Conservation (phyloP, 2,888 invertebrate species). For the Mylabris sibirica region DNA sequence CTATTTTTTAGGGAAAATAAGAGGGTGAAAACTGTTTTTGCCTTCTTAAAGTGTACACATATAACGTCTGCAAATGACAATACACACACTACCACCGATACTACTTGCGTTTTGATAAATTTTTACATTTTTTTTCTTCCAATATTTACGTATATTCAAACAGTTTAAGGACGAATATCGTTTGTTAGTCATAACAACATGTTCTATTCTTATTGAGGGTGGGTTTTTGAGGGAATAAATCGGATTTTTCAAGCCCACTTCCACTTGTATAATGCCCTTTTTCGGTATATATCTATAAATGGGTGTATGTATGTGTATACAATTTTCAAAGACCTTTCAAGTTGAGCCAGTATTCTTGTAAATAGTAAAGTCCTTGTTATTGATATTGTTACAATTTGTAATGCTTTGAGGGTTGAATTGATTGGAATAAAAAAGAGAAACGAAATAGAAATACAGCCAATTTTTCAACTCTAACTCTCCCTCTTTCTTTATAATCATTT, state of each 20-base stretch:
- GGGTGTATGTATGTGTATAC: constrained; percentile 39
- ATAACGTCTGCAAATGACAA: constrained; percentile 35
- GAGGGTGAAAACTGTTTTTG: not conserved
- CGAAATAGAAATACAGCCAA: not conserved
- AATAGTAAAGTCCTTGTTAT: constrained; percentile 52
- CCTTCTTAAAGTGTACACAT: not conserved
- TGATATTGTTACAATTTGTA: constrained; percentile 54
- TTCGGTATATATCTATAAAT: constrained; percentile 46
- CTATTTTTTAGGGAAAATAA: not conserved
- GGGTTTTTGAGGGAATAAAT: constrained; percentile 59
- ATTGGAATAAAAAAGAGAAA: not conserved
- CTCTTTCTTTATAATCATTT: not conserved
- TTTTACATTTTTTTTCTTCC: not conserved
- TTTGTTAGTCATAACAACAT: not conserved
- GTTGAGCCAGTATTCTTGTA: constrained; percentile 44
- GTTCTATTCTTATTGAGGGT: constrained; percentile 45
- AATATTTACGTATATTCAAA: constrained; percentile 1
- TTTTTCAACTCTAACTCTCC: not conserved
- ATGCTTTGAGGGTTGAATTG: constrained; percentile 14
- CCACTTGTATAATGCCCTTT: constrained; percentile 58
- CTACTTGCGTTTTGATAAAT: constrained; percentile 20
- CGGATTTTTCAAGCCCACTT: constrained; percentile 63
- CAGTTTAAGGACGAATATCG: constrained; percentile 2
- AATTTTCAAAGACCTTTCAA: constrained; percentile 54
- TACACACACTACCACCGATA: constrained; percentile 25